Conservation (phyloP, 1,140 invertebrate species). For the Drosophila kohkoa region DNA sequence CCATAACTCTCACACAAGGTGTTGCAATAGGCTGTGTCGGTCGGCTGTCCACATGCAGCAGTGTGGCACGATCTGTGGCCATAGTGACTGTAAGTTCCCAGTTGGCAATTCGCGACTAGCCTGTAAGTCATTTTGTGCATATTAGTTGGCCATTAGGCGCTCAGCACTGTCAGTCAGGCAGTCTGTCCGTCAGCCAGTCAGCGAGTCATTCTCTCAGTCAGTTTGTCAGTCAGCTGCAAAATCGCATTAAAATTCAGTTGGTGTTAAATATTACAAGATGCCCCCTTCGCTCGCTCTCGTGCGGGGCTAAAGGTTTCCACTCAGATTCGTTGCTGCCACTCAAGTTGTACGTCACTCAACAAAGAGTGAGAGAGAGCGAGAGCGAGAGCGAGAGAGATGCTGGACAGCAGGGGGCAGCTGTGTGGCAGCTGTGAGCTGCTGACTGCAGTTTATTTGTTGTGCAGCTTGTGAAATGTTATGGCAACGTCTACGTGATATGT, state of each 20-base stretch:
- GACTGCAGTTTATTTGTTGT: conserved; percentile 51
- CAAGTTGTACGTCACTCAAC: conserved; percentile 50
- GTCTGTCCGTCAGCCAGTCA: conserved; percentile 25
- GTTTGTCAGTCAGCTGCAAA: conserved; percentile 37
- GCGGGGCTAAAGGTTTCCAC: conserved; percentile 64
- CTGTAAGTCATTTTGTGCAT: conserved; percentile 81
- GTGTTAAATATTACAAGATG: conserved; percentile 81
- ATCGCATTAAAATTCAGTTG: conserved; percentile 79
- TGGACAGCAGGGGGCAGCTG: not conserved
- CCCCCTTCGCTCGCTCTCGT: conserved; percentile 1
- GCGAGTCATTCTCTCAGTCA: conserved; percentile 14
- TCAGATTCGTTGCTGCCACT: conserved; percentile 76
- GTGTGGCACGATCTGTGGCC: conserved; percentile 42
- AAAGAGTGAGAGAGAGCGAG: not conserved
- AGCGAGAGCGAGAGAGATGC: not conserved
- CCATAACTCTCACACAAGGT: conserved; percentile 60
- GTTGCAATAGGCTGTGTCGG: conserved; percentile 51
- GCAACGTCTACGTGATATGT: conserved; percentile 77
- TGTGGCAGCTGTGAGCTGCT: conserved; percentile 56
- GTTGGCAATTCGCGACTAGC: conserved; percentile 70
- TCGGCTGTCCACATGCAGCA: not conserved
- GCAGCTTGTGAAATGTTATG: conserved; percentile 72
- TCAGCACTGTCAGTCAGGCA: conserved; percentile 50
- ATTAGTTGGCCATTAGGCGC: conserved; percentile 81
- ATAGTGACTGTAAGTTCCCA: conserved; percentile 27